Conservation (phyloP, 2,113 vertebrate species). For the Coptodon bakossiorum region DNA sequence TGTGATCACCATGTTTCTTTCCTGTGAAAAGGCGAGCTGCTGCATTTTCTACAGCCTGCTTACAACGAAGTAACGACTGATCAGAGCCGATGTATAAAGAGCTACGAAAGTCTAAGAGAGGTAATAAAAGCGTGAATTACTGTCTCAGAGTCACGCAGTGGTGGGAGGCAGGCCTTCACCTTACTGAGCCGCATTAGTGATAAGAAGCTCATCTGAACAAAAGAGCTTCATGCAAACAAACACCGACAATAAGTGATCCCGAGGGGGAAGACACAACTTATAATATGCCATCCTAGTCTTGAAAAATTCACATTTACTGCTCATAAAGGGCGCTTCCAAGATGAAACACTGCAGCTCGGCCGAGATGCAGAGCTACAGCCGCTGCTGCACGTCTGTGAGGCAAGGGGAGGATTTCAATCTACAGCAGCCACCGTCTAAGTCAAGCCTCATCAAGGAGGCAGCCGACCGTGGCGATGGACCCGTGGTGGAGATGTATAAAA, state of each 20-base stretch:
- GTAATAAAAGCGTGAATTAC: neutral
- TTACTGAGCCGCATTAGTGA: neutral
- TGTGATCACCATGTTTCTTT: accelerated
- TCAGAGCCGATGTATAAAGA: neutral
- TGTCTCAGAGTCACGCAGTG: neutral
- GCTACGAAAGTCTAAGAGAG: neutral
- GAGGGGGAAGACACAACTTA: neutral
- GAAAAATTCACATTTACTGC: neutral
- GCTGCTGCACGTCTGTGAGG: neutral
- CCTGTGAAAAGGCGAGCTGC: accelerated
- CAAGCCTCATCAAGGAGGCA: constrained; percentile 12
- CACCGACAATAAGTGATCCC: neutral
- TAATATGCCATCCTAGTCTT: neutral
- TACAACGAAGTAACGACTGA: neutral
- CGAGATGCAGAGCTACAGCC: neutral
- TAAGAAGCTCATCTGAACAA: neutral
- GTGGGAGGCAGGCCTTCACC: neutral
- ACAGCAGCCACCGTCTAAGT: neutral
- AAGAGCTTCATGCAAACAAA: neutral
- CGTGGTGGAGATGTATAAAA: neutral
- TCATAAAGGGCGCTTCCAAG: neutral
- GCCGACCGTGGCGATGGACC: neutral
- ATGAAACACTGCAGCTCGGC: neutral
- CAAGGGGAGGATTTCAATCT: neutral
- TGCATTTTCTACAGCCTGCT: accelerated